A percentile compares a stretch with the other conserved stretches of the same genome.
Conservation (phyloP, 2,113 vertebrate genomes). For the Natator depressus region DNA sequence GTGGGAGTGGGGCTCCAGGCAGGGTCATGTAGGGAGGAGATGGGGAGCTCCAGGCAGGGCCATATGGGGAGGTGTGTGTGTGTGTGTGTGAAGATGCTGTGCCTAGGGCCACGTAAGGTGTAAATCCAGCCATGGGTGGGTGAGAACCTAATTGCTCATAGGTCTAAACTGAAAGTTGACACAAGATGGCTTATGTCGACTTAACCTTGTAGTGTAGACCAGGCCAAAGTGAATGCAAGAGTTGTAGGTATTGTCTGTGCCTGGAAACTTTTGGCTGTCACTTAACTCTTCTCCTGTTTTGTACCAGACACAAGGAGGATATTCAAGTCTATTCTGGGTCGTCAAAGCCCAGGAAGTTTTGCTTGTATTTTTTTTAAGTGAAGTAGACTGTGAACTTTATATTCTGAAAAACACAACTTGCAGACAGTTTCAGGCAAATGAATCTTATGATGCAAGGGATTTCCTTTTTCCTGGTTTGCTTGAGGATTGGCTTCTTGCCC, state of each 20-base stretch:
- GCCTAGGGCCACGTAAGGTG: too few relatives aligned
- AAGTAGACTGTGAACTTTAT: slow-evolving; percentile 69
- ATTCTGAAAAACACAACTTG: slow-evolving; percentile 72
- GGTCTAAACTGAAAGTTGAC: too few relatives aligned
- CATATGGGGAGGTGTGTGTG: too few relatives aligned
- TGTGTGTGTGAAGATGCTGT: too few relatives aligned
- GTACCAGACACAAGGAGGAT: slow-evolving; percentile 44
- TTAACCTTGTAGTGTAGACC: not conserved
- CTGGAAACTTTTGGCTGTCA: slow-evolving; percentile 13
- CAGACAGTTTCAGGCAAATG: slow-evolving; percentile 71
- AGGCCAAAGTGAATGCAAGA: not conserved
- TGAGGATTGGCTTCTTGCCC: slow-evolving; percentile 67
- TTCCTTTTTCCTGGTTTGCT: slow-evolving; percentile 74
- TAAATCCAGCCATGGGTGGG: too few relatives aligned
- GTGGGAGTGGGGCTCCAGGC: too few relatives aligned
- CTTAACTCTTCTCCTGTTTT: slow-evolving; percentile 44
- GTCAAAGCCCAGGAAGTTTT: slow-evolving; percentile 70
- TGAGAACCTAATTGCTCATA: too few relatives aligned
- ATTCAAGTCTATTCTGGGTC: slow-evolving; percentile 36
- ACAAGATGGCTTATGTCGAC: not conserved
- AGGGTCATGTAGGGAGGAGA: too few relatives aligned
- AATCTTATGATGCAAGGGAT: slow-evolving; percentile 74
- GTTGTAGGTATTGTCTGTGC: not conserved
- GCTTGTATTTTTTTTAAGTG: slow-evolving; percentile 48
- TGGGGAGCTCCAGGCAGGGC: too few relatives aligned